Percentiles rank a stretch among this genome's conserved stretches.
Evolutionary conservation across 2,888 invertebrate genomes (phyloP).

Genomic region (Meiosimyza platycephala): DNA sequence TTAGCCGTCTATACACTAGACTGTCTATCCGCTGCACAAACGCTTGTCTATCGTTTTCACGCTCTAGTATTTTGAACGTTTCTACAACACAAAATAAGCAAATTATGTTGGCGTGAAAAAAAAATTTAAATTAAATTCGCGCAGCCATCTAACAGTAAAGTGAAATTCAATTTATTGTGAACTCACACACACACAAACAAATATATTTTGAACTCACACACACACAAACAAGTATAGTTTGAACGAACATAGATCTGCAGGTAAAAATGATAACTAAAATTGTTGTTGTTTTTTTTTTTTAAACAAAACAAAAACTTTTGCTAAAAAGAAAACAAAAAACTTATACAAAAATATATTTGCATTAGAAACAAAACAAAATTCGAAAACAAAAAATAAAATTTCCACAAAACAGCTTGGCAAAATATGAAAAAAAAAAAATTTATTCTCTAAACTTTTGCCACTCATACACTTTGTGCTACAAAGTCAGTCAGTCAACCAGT

Average conservation of each 20-base stretch:
- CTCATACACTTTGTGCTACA: slow-evolving; percentile 11
- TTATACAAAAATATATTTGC: neutral
- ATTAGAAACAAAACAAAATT: too few species aligned
- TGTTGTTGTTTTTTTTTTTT: too few species aligned
- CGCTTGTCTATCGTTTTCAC: slow-evolving; percentile 20
- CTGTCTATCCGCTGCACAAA: neutral
- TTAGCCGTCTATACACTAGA: neutral
- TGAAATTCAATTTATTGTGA: neutral
- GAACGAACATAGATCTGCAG: neutral
- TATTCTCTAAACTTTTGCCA: neutral
- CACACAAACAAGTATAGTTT: neutral
- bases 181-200: neutral
- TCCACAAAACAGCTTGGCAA: too few species aligned
- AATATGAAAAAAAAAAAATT: neutral
- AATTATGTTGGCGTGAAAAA: slow-evolving; percentile 43
- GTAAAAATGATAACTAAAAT: too few species aligned
- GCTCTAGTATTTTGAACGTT: slow-evolving; percentile 39
- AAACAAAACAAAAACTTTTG: too few species aligned
- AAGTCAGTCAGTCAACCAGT: slow-evolving; percentile 13
- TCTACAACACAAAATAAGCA: slow-evolving; percentile 46
- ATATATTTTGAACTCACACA: slow-evolving; percentile 8
- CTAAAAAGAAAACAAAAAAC: neutral
- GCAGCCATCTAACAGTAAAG: slow-evolving; percentile 2
- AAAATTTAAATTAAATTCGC: slow-evolving; percentile 4
- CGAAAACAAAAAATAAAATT: too few species aligned